phyloP scores from a whole-genome alignment of 2,888 invertebrate species.

The Exephanes ischioxanthus region DNA sequence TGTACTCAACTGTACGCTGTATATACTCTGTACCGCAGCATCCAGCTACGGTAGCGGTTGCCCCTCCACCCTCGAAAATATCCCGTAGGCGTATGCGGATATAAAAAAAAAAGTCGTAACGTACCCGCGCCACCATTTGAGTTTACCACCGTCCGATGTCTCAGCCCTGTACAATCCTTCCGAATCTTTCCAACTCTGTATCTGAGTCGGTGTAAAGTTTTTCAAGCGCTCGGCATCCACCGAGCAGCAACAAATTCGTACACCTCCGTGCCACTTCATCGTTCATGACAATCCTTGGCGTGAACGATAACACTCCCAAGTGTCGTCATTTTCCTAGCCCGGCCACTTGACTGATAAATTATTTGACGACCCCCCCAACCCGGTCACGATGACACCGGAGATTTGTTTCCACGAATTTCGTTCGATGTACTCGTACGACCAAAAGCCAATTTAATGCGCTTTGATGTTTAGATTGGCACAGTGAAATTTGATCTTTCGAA shows the following conservation, averaged over 20 bases:
- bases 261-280: constrained; percentile 19
- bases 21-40: background rate
- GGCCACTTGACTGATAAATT: constrained; percentile 56
- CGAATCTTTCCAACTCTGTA: background rate
- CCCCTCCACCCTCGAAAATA: background rate
- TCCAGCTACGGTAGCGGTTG: constrained; percentile 10
- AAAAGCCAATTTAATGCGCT: background rate
- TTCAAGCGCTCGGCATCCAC: background rate
- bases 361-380: constrained; percentile 56
- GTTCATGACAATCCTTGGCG: constrained; percentile 48
- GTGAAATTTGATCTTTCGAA: too few relatives aligned
- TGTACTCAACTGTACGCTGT: background rate
- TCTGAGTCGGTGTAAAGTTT: background rate
- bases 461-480: background rate
- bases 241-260: constrained; percentile 15
- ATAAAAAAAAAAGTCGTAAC: constrained; percentile 30
- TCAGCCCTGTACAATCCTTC: background rate
- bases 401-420: constrained; percentile 50
- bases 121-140: background rate
- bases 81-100: constrained; percentile 28
- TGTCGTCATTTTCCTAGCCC: constrained; percentile 44
- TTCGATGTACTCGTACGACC: background rate
- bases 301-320: constrained; percentile 49
- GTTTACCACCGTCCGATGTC: background rate
- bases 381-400: constrained; percentile 57